Percentiles rank a stretch among this genome's conserved stretches.
These are phyloP conservation scores for Lasioglossum albipes DNA, from an alignment of 1,140 invertebrate genomes.

Conservation along the genomic window DNA sequence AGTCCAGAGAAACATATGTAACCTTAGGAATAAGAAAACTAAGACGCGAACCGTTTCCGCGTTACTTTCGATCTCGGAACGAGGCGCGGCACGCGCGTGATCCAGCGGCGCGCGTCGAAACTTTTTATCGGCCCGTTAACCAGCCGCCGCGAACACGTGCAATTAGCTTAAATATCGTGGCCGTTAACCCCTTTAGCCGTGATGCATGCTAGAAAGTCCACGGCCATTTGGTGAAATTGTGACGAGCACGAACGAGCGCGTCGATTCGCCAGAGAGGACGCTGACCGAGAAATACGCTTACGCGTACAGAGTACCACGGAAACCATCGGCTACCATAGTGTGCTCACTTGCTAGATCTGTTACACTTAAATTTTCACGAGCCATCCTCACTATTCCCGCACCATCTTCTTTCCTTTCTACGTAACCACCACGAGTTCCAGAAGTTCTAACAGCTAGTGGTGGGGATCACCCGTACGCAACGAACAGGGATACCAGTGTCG, in stretches of 20 bases:
- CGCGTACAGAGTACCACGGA: too few species aligned
- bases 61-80: slow-evolving; percentile 2
- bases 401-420: too few species aligned
- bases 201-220: background rate
- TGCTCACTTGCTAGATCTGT: too few species aligned
- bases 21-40: too few species aligned
- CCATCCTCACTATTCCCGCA: too few species aligned
- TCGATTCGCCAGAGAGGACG: background rate
- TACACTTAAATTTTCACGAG: too few species aligned
- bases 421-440: too few species aligned
- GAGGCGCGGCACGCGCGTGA: background rate
- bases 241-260: background rate
- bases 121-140: slow-evolving; percentile 1
- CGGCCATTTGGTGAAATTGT: background rate
- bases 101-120: background rate
- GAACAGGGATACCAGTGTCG: too few species aligned
- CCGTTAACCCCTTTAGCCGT: background rate
- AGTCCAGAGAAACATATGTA: too few species aligned
- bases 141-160: background rate
- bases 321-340: too few species aligned
- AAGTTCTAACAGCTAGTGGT: too few species aligned
- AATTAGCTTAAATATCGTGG: slow-evolving; percentile 4
- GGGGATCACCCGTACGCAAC: too few species aligned
- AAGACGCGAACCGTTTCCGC: background rate
- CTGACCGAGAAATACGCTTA: background rate